Evolutionary conservation across 1,140 invertebrate genomes (phyloP).

Genomic region (Drosophila neocordata): DNA sequence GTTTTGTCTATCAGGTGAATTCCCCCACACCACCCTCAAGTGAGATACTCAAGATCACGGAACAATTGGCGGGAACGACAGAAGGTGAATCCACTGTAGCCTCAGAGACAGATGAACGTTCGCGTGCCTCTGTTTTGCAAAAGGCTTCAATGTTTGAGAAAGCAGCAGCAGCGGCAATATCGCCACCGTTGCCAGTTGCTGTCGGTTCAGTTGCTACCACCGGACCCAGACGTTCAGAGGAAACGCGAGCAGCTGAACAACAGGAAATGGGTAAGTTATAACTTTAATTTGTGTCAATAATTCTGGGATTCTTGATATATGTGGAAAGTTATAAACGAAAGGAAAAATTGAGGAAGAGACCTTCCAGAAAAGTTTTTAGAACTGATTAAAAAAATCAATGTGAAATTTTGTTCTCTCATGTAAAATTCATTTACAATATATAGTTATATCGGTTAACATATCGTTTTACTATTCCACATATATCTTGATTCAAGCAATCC

Average conservation of each 20-base stretch:
- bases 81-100: constrained; percentile 11
- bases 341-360: too few species aligned
- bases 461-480: not conserved
- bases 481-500: not conserved
- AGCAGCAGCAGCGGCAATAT: constrained; percentile 64
- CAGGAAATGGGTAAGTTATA: constrained; percentile 78
- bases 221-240: constrained; percentile 37
- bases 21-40: constrained; percentile 69
- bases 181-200: constrained; percentile 35
- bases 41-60: constrained; percentile 75
- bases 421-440: too few species aligned
- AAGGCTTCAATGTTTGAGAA: constrained; percentile 83
- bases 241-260: constrained; percentile 53
- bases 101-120: constrained; percentile 66
- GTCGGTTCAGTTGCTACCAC: constrained; percentile 11
- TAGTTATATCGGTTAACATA: not conserved
- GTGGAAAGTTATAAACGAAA: not conserved
- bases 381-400: too few species aligned
- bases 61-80: constrained; percentile 25
- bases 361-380: too few species aligned
- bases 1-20: constrained; percentile 74
- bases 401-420: too few species aligned
- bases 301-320: constrained; percentile 15
- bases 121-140: constrained; percentile 77
- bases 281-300: not conserved